Percentiles rank a stretch among this genome's conserved stretches.
Conservation (phyloP, 2,888 invertebrate species). For the Volucella inflata region DNA sequence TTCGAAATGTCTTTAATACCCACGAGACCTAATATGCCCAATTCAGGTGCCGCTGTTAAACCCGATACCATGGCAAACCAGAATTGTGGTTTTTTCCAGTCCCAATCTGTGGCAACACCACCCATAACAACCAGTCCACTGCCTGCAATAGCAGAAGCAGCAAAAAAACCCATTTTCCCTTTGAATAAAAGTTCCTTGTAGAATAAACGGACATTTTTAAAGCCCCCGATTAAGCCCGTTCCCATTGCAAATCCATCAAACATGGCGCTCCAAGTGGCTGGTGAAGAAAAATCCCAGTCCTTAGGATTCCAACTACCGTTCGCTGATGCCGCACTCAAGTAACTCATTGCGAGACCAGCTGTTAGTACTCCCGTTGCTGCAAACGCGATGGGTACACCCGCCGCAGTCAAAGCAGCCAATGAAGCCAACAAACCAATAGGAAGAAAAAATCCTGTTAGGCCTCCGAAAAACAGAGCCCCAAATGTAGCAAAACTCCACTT, state of each 20-base stretch:
- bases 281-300: conserved; percentile 38
- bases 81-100: conserved; percentile 18
- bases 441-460: conserved; percentile 6
- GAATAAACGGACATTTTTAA: neutral
- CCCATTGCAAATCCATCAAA: conserved; percentile 50
- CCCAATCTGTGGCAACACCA: conserved; percentile 40
- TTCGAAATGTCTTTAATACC: too few relatives aligned
- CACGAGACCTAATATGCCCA: neutral
- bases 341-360: neutral
- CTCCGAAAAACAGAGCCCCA: conserved; percentile 18
- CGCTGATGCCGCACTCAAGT: conserved; percentile 14
- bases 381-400: neutral
- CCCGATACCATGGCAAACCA: conserved; percentile 25
- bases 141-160: neutral
- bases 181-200: neutral
- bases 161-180: conserved; percentile 16
- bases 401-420: neutral
- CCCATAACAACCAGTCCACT: conserved; percentile 29
- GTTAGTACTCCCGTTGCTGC: neutral
- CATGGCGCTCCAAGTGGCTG: conserved; percentile 29
- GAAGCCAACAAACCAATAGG: conserved; percentile 9
- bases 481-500: conserved; percentile 11
- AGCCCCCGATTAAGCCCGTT: neutral
- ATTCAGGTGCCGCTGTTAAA: conserved; percentile 14
- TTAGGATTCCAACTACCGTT: conserved; percentile 1